Percentiles rank a stretch among this genome's conserved stretches.
Evolutionary conservation across 2,888 invertebrate genomes (phyloP).

Genomic region (Kryphioiulus occultus): DNA sequence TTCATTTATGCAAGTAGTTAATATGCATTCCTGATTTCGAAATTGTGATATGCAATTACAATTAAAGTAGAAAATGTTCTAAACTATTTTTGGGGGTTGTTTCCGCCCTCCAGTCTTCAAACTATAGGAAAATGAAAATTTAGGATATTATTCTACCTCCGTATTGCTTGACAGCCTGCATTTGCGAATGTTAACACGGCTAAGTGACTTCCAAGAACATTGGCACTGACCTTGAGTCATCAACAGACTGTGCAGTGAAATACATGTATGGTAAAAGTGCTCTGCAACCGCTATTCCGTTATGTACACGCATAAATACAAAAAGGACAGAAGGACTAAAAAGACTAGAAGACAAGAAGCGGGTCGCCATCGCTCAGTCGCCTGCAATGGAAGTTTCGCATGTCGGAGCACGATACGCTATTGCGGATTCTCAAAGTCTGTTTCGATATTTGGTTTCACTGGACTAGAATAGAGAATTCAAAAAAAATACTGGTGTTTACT

Average conservation of each 20-base stretch:
- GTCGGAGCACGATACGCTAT: not conserved
- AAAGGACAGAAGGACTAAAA: not conserved
- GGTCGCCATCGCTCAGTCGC: not conserved
- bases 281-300: not conserved
- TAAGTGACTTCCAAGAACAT: not conserved
- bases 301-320: slow-evolving; percentile 27
- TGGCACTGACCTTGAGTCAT: not conserved
- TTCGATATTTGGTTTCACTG: not conserved
- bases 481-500: not conserved
- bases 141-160: too few species aligned
- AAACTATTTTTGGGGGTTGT: too few species aligned
- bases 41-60: too few species aligned
- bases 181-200: too few species aligned
- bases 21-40: too few species aligned
- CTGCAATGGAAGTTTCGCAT: not conserved
- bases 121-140: too few species aligned
- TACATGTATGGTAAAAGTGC: not conserved
- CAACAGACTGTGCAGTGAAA: not conserved
- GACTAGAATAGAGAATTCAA: not conserved
- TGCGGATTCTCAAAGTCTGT: not conserved
- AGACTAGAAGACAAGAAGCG: not conserved
- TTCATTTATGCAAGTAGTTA: too few species aligned
- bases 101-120: too few species aligned
- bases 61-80: too few species aligned
- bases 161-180: too few species aligned